These are phyloP conservation scores for Cyanocitta stelleri DNA, from an alignment of 2,113 vertebrate species.

Conservation along the genomic window DNA sequence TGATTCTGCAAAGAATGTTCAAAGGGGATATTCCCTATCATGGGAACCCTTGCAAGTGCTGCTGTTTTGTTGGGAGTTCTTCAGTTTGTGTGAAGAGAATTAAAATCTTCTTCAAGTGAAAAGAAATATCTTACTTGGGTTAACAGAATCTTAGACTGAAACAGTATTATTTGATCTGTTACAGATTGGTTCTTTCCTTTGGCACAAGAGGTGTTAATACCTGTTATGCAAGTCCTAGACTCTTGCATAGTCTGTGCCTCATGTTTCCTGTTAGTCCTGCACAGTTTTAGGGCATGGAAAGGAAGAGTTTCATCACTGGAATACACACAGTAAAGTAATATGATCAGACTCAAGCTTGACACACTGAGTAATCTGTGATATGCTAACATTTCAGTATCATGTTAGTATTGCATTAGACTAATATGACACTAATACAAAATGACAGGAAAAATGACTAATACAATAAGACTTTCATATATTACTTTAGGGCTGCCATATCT, in stretches of 20 bases:
- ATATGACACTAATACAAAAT: slow-evolving; percentile 74
- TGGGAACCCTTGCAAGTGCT: neutral
- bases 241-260: neutral
- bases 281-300: neutral
- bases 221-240: neutral
- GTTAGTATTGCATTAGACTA: slow-evolving; percentile 76
- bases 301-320: neutral
- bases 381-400: slow-evolving; percentile 74
- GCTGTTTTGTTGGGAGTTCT: neutral
- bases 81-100: neutral
- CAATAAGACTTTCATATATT: slow-evolving; percentile 69
- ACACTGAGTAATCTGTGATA: slow-evolving; percentile 72
- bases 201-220: neutral
- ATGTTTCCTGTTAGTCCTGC: neutral
- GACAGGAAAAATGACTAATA: slow-evolving; percentile 76
- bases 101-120: neutral
- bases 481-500: slow-evolving; percentile 63
- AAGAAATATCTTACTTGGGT: neutral
- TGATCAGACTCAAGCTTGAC: slow-evolving; percentile 72
- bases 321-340: slow-evolving; percentile 46
- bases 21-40: neutral
- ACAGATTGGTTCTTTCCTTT: neutral
- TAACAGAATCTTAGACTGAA: neutral
- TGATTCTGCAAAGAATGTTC: neutral
- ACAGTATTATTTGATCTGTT: neutral